Evolutionary conservation across 2,888 invertebrate genomes (phyloP).

Genomic region (Tuberolachnus salignus): DNA sequence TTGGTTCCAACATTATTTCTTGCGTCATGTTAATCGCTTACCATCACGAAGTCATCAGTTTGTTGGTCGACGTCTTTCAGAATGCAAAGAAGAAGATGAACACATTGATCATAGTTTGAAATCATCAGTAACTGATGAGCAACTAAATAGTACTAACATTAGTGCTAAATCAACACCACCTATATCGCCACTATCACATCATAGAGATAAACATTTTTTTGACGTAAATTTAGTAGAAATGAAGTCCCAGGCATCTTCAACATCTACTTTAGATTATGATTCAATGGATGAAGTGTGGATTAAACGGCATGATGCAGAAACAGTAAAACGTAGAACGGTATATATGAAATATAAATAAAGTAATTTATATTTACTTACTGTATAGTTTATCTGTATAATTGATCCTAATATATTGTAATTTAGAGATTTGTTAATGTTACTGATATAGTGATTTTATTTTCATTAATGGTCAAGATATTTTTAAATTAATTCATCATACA

Average conservation of each 20-base stretch:
- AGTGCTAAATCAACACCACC: slow-evolving; percentile 58
- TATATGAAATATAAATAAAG: slow-evolving; percentile 27
- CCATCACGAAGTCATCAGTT: slow-evolving; percentile 66
- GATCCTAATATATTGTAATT: background rate
- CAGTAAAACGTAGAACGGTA: slow-evolving; percentile 58
- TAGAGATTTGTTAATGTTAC: background rate
- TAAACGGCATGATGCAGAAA: slow-evolving; percentile 64
- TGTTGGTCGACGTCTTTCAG: slow-evolving; percentile 72
- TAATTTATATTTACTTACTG: background rate
- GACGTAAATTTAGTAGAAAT: slow-evolving; percentile 82
- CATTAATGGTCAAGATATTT: too few species aligned
- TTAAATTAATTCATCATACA: too few species aligned
- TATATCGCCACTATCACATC: slow-evolving; percentile 65
- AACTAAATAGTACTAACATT: slow-evolving; percentile 39
- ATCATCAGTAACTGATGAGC: slow-evolving; percentile 37
- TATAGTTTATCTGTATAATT: background rate
- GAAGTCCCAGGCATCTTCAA: slow-evolving; percentile 74
- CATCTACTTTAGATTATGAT: slow-evolving; percentile 67
- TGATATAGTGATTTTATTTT: too few species aligned
- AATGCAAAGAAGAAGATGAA: slow-evolving; percentile 84
- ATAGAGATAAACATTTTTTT: slow-evolving; percentile 80
- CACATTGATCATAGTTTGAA: slow-evolving; percentile 53
- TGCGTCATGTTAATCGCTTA: slow-evolving; percentile 74
- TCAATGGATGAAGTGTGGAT: slow-evolving; percentile 76
- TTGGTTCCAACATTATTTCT: slow-evolving; percentile 74